These are phyloP conservation scores for Notodromas monacha DNA, from an alignment of 2,888 invertebrate genomes.

Conservation along the genomic window DNA sequence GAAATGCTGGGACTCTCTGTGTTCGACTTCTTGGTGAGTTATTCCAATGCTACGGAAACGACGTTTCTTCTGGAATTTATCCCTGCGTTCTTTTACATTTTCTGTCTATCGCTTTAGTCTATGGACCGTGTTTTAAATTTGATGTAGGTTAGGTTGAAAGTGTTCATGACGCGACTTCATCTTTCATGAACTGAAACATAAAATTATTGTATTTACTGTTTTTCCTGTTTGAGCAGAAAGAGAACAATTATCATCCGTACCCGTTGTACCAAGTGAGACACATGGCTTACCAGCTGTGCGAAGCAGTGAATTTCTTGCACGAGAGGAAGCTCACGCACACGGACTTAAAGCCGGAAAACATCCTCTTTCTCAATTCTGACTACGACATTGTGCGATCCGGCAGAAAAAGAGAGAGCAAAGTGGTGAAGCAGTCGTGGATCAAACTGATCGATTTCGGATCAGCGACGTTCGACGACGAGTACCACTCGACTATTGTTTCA, in stretches of 20 bases:
- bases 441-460: slow-evolving; percentile 22
- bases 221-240: slow-evolving; percentile 19
- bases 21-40: slow-evolving; percentile 20
- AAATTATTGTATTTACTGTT: no score
- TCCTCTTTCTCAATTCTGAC: slow-evolving; percentile 21
- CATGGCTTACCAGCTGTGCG: slow-evolving; percentile 21
- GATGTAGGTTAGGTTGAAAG: no score
- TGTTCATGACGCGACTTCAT: no score
- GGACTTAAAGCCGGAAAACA: slow-evolving; percentile 24
- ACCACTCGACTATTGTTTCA: slow-evolving; percentile 25
- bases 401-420: no score
- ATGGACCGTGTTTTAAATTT: no score
- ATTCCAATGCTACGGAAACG: slow-evolving; percentile 8
- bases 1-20: slow-evolving; percentile 19
- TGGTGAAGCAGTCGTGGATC: slow-evolving; percentile 18
- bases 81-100: background rate
- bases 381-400: slow-evolving; percentile 14
- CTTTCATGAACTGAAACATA: no score
- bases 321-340: slow-evolving; percentile 23
- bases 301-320: slow-evolving; percentile 23
- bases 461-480: slow-evolving; percentile 22
- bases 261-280: slow-evolving; percentile 22
- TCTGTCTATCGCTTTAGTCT: background rate
- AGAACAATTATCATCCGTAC: slow-evolving; percentile 22
- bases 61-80: background rate